Evolutionary conservation across 1,140 invertebrate genomes (phyloP), one percentile per base, ranked within the genome.

Genomic region (Drosophila nikananu): DNA sequence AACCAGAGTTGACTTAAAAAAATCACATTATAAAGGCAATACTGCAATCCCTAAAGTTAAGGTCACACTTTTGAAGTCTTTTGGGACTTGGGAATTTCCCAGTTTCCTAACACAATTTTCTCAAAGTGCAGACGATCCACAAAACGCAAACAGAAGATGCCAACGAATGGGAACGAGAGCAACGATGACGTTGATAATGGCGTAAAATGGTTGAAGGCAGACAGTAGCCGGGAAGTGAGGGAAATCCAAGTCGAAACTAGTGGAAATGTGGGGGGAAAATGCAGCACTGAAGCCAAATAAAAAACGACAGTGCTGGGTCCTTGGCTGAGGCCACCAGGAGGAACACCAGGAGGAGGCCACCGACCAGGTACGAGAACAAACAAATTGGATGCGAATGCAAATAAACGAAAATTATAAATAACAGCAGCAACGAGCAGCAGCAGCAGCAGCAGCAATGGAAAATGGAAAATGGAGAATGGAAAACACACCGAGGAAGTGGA

Each of bases 381-480:
- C 81, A 91, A 91, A 91, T 91, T 91, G 89, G 89, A 91, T 91
- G 89, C 89, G 89, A 91, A 91, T 91, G 89, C 89, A 91, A 91
- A 91, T 91, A 91, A 91, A 91, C 83, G 89, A 91, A 91, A 91
- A 91, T 91, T 91, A 91, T 91, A 91, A 91, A 91, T 91, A 91
- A 91, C 89, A 91, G 84, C 81, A 91, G 67, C 49, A 75, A 77
- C 65, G 57, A 76, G 52, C 27, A 62, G 52, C 64, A 44, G 42
- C 32, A 42, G 52, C 64, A 44, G 48, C 25, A 61, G 52, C 44
- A 42, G 46, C 49, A 60, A 49, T 52, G 55, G 55, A 54, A 66
- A 44, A 64, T 55, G 70, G 63, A 73, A 42, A 68, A 81, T 59
- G 63, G 60, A 25, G 77, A 79, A 55, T 57, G 58, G 58, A 62